These are phyloP conservation scores for Dipus sagitta DNA, from an alignment of 2,797 vertebrate species.

Conservation along the genomic window DNA sequence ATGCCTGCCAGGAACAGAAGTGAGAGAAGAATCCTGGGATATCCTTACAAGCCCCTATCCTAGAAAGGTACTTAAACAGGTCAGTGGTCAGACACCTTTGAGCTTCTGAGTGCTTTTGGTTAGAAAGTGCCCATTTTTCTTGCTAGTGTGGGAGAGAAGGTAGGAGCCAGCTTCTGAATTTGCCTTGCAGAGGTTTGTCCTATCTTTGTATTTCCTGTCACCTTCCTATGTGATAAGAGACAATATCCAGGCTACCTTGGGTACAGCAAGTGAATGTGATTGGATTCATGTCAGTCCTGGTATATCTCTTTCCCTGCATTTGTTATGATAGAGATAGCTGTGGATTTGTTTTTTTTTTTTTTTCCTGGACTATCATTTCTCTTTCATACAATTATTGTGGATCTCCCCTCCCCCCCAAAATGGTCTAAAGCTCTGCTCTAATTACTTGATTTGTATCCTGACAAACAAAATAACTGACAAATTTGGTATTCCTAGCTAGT, in stretches of 20 bases:
- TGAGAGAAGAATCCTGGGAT: conserved; percentile 24
- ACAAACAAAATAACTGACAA: conserved; percentile 71
- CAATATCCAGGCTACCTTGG: not conserved
- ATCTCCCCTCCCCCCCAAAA: conserved; percentile 22
- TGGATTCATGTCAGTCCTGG: not conserved
- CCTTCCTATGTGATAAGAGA: not conserved
- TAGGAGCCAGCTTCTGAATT: conserved; percentile 55
- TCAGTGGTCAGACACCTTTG: not conserved
- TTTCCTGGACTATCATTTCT: conserved; percentile 57
- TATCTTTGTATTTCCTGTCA: not conserved
- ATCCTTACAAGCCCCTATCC: not conserved
- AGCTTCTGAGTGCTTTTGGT: conserved; percentile 24
- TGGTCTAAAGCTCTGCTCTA: conserved; percentile 54
- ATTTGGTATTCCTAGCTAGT: conserved; percentile 60
- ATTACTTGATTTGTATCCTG: conserved; percentile 69
- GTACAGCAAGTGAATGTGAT: not conserved
- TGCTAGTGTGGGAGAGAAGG: not conserved
- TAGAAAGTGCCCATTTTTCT: conserved; percentile 55
- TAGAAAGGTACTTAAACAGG: not conserved
- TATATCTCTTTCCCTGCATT: not conserved
- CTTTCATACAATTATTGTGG: conserved; percentile 62
- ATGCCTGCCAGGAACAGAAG: conserved; percentile 47
- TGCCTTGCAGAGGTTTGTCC: not conserved
- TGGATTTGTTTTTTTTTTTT: not conserved
- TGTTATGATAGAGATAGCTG: not conserved